phyloP scores from a whole-genome alignment of 2,113 vertebrate species.

The Polyodon spathula region DNA sequence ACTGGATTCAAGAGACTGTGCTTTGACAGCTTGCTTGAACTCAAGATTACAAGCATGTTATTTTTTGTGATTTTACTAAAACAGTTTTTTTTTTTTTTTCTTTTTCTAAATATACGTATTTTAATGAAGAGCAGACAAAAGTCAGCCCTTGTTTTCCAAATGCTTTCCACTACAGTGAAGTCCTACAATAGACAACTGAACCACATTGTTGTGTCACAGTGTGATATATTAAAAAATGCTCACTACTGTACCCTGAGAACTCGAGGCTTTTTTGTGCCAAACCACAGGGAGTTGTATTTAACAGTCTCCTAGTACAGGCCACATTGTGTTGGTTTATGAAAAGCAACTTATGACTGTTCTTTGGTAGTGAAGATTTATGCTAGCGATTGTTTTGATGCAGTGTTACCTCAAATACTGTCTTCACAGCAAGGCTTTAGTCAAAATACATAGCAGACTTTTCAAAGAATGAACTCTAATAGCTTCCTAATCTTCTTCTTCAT shows the following conservation, averaged over 20 bases:
- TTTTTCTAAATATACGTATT: constrained; percentile 44
- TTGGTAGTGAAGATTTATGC: not conserved
- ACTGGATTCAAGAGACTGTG: constrained; percentile 40
- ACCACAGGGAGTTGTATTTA: constrained; percentile 31
- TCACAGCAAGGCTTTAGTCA: too few relatives aligned
- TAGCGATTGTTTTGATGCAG: not conserved
- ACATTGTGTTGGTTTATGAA: too few relatives aligned
- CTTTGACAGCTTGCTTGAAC: constrained; percentile 30
- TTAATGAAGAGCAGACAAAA: constrained; percentile 50
- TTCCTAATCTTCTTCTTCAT: too few relatives aligned
- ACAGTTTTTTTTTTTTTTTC: constrained; percentile 39
- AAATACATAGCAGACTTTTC: too few relatives aligned
- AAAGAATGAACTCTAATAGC: too few relatives aligned
- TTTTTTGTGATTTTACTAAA: constrained; percentile 40
- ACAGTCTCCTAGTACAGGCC: constrained; percentile 36
- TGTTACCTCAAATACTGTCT: too few relatives aligned
- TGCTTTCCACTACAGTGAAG: constrained; percentile 38
- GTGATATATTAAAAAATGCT: not conserved
- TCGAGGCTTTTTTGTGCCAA: constrained; percentile 25
- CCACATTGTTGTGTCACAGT: constrained; percentile 26
- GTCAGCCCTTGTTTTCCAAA: too few relatives aligned
- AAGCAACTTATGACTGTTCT: too few relatives aligned
- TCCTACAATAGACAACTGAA: constrained; percentile 34
- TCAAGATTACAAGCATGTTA: constrained; percentile 45
- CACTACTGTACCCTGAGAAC: too few relatives aligned